These are phyloP conservation scores for Mormyrops boulengeri DNA, from an alignment of 2,797 vertebrate genomes.

Conservation along the genomic window DNA sequence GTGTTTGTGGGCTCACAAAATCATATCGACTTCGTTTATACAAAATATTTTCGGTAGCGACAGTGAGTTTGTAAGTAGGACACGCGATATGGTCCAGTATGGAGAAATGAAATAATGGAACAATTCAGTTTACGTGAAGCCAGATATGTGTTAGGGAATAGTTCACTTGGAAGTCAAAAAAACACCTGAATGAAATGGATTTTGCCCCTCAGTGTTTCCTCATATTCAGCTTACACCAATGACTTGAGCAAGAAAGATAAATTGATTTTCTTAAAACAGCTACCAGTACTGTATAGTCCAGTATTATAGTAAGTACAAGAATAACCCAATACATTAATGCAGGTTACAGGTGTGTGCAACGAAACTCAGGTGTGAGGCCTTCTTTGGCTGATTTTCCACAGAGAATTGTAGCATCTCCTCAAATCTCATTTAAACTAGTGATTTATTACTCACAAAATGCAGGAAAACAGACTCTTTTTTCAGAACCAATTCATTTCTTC, in stretches of 20 bases:
- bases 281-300: background rate
- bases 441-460: background rate
- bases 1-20: background rate
- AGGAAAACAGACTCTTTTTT: background rate
- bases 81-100: background rate
- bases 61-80: background rate
- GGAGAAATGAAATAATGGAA: background rate
- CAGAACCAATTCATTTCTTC: constrained; percentile 15
- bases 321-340: background rate
- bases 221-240: background rate
- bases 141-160: background rate
- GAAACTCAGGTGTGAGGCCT: background rate
- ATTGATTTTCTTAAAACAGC: background rate
- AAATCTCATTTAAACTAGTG: background rate
- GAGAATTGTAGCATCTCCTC: background rate
- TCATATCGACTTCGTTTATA: background rate
- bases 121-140: background rate
- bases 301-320: background rate
- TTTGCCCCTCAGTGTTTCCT: background rate
- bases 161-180: background rate
- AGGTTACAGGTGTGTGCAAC: background rate
- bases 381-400: background rate
- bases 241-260: background rate
- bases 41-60: background rate
- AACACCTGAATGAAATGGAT: background rate